Evolutionary conservation across 2,113 vertebrate genomes (phyloP).

Genomic region (Gobio gobio): DNA sequence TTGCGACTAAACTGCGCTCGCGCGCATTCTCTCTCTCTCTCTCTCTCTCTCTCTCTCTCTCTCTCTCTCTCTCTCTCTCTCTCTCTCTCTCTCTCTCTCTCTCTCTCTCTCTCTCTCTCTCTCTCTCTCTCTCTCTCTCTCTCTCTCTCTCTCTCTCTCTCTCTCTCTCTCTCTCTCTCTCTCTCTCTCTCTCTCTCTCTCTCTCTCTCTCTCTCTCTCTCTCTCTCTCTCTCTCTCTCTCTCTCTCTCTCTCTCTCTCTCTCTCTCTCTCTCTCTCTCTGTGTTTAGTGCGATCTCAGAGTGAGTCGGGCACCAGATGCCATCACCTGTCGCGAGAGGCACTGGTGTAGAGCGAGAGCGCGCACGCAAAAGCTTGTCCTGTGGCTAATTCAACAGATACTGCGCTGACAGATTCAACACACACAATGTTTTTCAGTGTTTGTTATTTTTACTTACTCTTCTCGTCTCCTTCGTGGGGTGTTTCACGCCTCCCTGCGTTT

Average conservation of each 20-base stretch:
- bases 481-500: not conserved
- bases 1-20: not conserved
- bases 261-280: constrained; percentile 21
- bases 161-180: constrained; percentile 34
- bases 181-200: constrained; percentile 16
- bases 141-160: constrained; percentile 36
- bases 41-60: constrained; percentile 39
- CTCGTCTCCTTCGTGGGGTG: not conserved
- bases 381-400: not conserved
- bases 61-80: constrained; percentile 36
- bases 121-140: constrained; percentile 24
- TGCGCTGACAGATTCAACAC: not conserved
- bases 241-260: constrained; percentile 22
- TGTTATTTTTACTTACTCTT: not conserved
- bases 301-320: constrained; percentile 18
- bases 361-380: not conserved
- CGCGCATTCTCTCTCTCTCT: constrained; percentile 32
- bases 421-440: not conserved
- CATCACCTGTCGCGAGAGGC: constrained; percentile 28
- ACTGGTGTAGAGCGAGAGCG: not conserved
- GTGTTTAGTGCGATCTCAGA: not conserved
- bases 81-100: constrained; percentile 22
- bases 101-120: constrained; percentile 26
- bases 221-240: constrained; percentile 37
- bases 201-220: constrained; percentile 35